phyloP scores from a whole-genome alignment of 2,888 invertebrate genomes.

The Cephonodes hylas region DNA sequence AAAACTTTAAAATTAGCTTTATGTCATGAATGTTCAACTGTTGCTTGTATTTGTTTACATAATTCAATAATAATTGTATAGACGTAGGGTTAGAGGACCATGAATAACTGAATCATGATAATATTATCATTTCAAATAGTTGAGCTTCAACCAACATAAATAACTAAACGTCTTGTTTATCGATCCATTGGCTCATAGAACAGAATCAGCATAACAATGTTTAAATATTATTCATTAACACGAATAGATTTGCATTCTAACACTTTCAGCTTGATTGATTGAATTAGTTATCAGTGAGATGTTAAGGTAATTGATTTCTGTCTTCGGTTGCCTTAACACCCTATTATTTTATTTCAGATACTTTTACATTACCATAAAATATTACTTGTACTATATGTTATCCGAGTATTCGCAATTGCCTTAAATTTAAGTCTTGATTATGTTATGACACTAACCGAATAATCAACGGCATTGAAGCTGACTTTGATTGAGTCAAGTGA shows the following conservation, averaged over 20 bases:
- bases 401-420: too few relatives aligned
- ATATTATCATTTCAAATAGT: background rate
- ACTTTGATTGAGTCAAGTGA: background rate
- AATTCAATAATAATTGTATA: background rate
- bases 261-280: background rate
- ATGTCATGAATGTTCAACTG: too few relatives aligned
- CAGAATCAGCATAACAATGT: constrained; percentile 10
- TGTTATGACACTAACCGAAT: too few relatives aligned
- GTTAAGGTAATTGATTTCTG: constrained; percentile 1
- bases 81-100: background rate
- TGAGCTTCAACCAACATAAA: background rate
- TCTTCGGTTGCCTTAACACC: too few relatives aligned
- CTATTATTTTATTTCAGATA: too few relatives aligned
- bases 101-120: background rate
- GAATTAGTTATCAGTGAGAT: background rate
- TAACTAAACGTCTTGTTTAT: background rate
- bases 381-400: too few relatives aligned
- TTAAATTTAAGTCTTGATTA: too few relatives aligned
- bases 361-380: too few relatives aligned
- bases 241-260: constrained; percentile 10
- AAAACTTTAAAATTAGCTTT: too few relatives aligned
- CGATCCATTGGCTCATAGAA: background rate
- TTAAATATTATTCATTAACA: constrained; percentile 11
- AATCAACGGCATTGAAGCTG: background rate
- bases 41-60: too few relatives aligned